Evolutionary conservation across 2,797 vertebrate genomes (phyloP), one percentile per base, ranked within the genome.

Genomic region (Mus caroli): DNA sequence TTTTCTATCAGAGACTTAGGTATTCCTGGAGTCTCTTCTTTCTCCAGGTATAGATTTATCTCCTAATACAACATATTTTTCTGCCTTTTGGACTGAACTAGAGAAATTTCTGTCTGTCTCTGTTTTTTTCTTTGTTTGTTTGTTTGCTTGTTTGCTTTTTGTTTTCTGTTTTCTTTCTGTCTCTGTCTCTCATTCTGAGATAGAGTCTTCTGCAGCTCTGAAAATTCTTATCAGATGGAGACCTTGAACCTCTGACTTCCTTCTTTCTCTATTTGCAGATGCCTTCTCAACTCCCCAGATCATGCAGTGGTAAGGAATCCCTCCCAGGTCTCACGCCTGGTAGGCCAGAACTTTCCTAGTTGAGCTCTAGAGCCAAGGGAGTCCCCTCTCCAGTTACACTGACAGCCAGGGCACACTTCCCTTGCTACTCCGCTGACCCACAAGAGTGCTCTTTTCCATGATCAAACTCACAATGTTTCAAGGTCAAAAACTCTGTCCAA

Each of bases 401-500:
- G 34, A 40, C 11, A 28, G 20, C 6, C 15, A 15, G 14, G 20
- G 6, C 0, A 26, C 12, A 13, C 7, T 26, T 24, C 10, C 0
- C 83, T 11, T 46, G 43, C 40, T 6, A 85, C 60, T 85, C 67
- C 89, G 40, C 62, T 79, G 73, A 77, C 71, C 95, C 58, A 50
- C 46, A 46, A 43, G 15, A 84, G 2, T 54, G 73, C 58, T 96
- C 87, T 73, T 79, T 60, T 86, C 78, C 20, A 20, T 58, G 71
- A 93, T 90, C 92, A 88, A 86, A 88, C 73, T 96, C 54, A 58
- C 84, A 96, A 85, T 54, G 78, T 78, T 94, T 86, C 0, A 73
- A 96, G 92, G 95, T 88, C 90, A 92, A 75, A 95, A 91, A 91
- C 56, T 87, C 52, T 93, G 82, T 75, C 31, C 88, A 84, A 95